Percentiles rank a stretch among this genome's conserved stretches.
Evolutionary conservation across 2,797 vertebrate species (phyloP).

Genomic region (Gadopsis marmoratus): DNA sequence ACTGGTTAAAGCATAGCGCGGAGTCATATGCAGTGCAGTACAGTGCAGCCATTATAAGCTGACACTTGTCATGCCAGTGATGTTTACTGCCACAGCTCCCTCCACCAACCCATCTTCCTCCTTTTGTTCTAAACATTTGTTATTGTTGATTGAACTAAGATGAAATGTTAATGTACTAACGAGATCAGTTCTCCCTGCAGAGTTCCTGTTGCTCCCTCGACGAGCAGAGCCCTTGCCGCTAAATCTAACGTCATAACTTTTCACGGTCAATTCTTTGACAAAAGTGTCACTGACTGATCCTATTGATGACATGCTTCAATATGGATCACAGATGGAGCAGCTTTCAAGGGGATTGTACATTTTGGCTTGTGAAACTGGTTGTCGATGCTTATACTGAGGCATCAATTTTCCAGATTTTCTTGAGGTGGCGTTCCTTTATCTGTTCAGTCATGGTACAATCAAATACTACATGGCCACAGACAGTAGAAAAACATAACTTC

Average conservation of each 20-base stretch:
- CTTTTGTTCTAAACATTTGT: neutral
- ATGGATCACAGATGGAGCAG: neutral
- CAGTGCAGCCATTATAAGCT: neutral
- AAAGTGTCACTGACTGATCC: neutral
- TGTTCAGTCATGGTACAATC: no score
- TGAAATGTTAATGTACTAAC: neutral
- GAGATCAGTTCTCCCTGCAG: neutral
- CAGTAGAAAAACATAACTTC: neutral
- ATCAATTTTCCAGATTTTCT: neutral
- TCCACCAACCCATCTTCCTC: neutral
- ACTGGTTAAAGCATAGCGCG: neutral
- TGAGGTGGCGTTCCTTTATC: no score
- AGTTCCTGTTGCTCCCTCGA: neutral
- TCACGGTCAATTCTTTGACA: no score
- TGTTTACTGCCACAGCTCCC: neutral
- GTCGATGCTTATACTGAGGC: neutral
- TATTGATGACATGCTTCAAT: neutral
- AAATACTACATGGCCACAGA: neutral
- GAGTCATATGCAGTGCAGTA: neutral
- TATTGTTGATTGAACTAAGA: neutral
- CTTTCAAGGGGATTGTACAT: neutral
- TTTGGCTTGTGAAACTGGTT: neutral
- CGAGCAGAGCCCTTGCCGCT: neutral
- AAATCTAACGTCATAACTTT: neutral
- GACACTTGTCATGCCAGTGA: neutral